These are phyloP conservation scores for Trachops cirrhosus DNA, from an alignment of 2,797 vertebrate genomes.

Conservation along the genomic window DNA sequence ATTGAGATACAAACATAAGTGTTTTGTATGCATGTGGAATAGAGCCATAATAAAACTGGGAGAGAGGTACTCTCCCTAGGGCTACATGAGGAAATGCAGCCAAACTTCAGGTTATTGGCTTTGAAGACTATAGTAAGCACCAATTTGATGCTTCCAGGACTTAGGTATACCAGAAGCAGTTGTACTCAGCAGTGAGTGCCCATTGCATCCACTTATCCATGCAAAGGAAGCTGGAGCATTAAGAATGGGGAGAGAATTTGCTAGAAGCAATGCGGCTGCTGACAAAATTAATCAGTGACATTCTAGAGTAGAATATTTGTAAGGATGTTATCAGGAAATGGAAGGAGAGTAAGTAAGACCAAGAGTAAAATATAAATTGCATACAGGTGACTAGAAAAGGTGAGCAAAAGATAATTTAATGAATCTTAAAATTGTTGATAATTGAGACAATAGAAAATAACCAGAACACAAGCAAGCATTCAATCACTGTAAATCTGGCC, in stretches of 20 bases:
- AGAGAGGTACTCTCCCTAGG: not conserved
- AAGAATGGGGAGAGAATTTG: not conserved
- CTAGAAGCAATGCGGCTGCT: not conserved
- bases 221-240: not conserved
- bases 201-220: not conserved
- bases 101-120: not conserved
- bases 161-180: not conserved
- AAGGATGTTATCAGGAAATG: not conserved
- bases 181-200: not conserved
- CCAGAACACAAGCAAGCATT: not conserved
- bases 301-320: not conserved
- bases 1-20: not conserved
- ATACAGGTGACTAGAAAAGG: not conserved
- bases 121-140: not conserved
- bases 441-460: not conserved
- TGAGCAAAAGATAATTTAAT: not conserved
- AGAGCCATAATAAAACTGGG: not conserved
- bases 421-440: not conserved
- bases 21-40: not conserved
- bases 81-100: not conserved
- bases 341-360: not conserved
- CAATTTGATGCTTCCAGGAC: not conserved
- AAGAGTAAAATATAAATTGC: not conserved
- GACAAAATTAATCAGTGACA: not conserved
- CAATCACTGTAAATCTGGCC: not conserved